phyloP scores from a whole-genome alignment of 2,888 invertebrate species.

The Thereva unica region DNA sequence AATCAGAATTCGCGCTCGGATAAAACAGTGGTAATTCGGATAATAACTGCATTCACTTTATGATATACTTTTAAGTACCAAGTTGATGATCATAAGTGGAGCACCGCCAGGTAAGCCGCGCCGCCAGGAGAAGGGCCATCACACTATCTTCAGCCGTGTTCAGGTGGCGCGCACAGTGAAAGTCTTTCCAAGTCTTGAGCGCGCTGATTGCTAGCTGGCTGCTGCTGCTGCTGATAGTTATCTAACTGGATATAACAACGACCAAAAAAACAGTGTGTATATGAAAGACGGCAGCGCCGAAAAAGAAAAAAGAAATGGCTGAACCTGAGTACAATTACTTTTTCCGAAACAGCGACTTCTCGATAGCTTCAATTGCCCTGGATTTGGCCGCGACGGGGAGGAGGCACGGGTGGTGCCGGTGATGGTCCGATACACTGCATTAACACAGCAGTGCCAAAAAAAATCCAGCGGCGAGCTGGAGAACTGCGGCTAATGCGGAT shows the following conservation, averaged over 20 bases:
- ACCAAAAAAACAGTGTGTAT: too few relatives aligned
- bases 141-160: background rate
- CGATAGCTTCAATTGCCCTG: constrained; percentile 6
- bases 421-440: constrained; percentile 32
- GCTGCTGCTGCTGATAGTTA: constrained; percentile 18
- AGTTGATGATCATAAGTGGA: background rate
- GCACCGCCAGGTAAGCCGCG: constrained; percentile 8
- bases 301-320: constrained; percentile 20
- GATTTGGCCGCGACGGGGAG: constrained; percentile 11
- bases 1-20: background rate
- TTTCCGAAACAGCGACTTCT: background rate
- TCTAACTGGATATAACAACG: constrained; percentile 6
- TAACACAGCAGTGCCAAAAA: constrained; percentile 18
- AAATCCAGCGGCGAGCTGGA: background rate
- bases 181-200: constrained; percentile 38
- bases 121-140: constrained; percentile 26
- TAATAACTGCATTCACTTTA: constrained; percentile 31
- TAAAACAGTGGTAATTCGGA: constrained; percentile 19
- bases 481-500: background rate
- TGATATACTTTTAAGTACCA: constrained; percentile 8
- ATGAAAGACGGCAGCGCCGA: background rate
- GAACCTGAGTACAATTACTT: constrained; percentile 29
- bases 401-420: constrained; percentile 4
- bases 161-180: constrained; percentile 28
- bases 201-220: constrained; percentile 15